phyloP scores from a whole-genome alignment of 1,140 invertebrate genomes.

The Laupala kohalensis region DNA sequence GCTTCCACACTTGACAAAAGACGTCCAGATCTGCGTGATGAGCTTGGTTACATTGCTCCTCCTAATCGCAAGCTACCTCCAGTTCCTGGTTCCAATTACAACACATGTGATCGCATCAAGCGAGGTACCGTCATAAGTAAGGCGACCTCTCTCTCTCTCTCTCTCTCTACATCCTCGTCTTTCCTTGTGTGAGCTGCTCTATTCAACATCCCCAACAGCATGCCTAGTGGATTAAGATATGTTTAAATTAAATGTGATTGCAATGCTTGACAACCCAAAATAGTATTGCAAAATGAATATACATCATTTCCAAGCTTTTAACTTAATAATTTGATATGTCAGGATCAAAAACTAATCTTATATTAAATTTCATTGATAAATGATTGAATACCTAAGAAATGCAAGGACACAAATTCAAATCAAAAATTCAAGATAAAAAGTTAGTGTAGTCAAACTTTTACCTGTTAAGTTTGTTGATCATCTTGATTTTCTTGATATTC shows the following conservation, averaged over 20 bases:
- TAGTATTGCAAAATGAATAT: neutral
- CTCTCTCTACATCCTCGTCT: neutral
- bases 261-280: neutral
- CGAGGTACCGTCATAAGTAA: slow-evolving; percentile 81
- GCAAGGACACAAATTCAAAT: too few relatives aligned
- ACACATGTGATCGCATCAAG: slow-evolving; percentile 85
- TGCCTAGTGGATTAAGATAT: neutral
- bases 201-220: neutral
- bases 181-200: neutral
- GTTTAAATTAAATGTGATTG: neutral
- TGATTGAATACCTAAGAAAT: too few relatives aligned
- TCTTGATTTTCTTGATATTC: too few relatives aligned
- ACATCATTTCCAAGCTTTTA: too few relatives aligned
- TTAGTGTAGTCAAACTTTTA: too few relatives aligned
- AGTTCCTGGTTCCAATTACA: slow-evolving; percentile 82
- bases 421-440: too few relatives aligned
- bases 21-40: slow-evolving; percentile 67
- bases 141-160: slow-evolving; percentile 24
- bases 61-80: slow-evolving; percentile 82
- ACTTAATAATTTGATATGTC: too few relatives aligned
- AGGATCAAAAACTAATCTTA: too few relatives aligned
- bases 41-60: slow-evolving; percentile 82
- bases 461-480: too few relatives aligned
- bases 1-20: slow-evolving; percentile 72
- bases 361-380: too few relatives aligned